Percentiles rank a stretch among this genome's conserved stretches.
phyloP scores from a whole-genome alignment of 2,113 vertebrate genomes.

The Dasyurus viverrinus region DNA sequence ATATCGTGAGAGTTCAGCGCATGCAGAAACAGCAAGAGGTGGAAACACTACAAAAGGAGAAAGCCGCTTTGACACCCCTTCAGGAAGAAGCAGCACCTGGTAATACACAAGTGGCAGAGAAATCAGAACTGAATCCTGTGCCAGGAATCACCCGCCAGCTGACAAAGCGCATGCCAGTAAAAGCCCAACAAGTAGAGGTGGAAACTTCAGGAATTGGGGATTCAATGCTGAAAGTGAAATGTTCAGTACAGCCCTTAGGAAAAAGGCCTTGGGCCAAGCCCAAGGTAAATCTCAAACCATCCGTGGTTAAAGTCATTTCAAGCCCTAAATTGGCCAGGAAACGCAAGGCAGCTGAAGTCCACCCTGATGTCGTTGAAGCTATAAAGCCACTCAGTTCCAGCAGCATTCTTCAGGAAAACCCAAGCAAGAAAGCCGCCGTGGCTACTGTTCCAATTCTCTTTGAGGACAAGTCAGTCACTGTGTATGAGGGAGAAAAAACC shows the following conservation, averaged over 20 bases:
- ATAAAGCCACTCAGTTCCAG: constrained; percentile 88
- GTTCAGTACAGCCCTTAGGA: constrained; percentile 66
- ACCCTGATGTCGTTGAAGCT: constrained; percentile 88
- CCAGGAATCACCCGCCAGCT: not conserved
- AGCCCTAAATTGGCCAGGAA: constrained; percentile 85
- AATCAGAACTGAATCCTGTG: not conserved
- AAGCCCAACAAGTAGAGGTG: constrained; percentile 40
- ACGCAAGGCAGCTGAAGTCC: constrained; percentile 81
- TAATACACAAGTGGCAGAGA: not conserved
- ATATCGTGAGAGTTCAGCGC: constrained; percentile 89
- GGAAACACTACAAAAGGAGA: constrained; percentile 66
- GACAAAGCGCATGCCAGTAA: constrained; percentile 58
- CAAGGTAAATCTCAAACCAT: constrained; percentile 91
- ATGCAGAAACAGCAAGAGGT: constrained; percentile 85
- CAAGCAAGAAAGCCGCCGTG: constrained; percentile 73
- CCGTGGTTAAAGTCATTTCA: constrained; percentile 84
- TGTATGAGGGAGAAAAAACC: constrained; percentile 60
- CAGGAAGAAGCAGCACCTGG: constrained; percentile 51
- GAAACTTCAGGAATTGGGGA: constrained; percentile 67
- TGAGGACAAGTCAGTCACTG: constrained; percentile 37
- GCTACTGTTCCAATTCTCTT: constrained; percentile 59
- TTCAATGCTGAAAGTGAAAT: constrained; percentile 63
- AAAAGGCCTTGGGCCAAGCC: constrained; percentile 83
- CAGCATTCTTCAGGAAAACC: constrained; percentile 15
- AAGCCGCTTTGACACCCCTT: constrained; percentile 15